Base-by-base conservation (phyloP, 2,888 invertebrate species). In the Galerucella pusilla region DNA sequence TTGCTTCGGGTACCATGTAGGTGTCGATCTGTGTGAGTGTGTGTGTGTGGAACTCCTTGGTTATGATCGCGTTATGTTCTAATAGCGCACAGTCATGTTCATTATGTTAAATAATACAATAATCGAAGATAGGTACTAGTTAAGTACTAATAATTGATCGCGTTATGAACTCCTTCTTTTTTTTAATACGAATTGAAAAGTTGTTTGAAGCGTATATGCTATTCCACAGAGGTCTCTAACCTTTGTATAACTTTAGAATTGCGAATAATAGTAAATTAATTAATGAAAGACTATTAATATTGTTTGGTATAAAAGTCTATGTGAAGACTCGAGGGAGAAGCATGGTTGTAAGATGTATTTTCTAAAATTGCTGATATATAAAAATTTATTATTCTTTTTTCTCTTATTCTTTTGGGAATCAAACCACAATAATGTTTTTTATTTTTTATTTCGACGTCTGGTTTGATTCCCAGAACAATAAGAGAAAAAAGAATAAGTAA, bases 11-110 rank as follows among this genome's bases (percentile, higher is more conserved):
- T 49, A 45, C 60, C 78, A 76, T 75, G 79, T 78, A 78, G 79
- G 79, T 80, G 79, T 76, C 75, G 75, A 71, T 74, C 67, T 68
- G 72, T 71, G 72, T 76, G 71, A 74, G 74, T 78, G 72, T 72
- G 76, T n/a, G n/a, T 72, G 57, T 42, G 63, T 54, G 71, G 63
- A 65, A 65, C 65, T 65, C 71, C 59, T 71, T 57, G 45, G 72
- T 65, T 45, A n/a, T 52, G 64, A 49, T 46, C 71, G 54, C 45
- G 20, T 71, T 67, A 35, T 60, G 60, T 46, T 16, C 49, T 66
- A 66, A 72, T 72, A 52, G 12, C 49, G 28, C 54, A 20, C 46
- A 72, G 60, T 72, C 35, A 49, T 68, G 16, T 16, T 57, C 35
- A 46, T 67, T 52, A 67, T 35, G 49, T 63, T 71, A 71, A 64